These are phyloP conservation scores for Eutrigla gurnardus DNA, from an alignment of 2,797 vertebrate species.

Conservation along the genomic window DNA sequence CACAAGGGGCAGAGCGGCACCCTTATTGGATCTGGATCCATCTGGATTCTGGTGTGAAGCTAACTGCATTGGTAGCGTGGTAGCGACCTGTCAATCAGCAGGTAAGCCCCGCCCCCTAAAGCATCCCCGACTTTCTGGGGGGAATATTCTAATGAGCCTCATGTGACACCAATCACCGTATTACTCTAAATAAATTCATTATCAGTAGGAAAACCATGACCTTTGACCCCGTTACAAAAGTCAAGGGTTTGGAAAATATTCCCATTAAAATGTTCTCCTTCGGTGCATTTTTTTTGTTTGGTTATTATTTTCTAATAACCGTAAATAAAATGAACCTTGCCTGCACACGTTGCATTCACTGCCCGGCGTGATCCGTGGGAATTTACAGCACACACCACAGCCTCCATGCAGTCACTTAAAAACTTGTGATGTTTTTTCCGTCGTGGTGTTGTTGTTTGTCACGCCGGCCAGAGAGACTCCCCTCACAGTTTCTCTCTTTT, in stretches of 20 bases:
- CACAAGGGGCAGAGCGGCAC: too few relatives aligned
- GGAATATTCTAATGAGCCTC: too few relatives aligned
- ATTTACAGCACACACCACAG: not conserved
- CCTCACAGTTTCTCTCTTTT: too few relatives aligned
- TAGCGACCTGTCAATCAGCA: too few relatives aligned
- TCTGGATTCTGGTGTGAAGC: too few relatives aligned
- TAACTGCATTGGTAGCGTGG: too few relatives aligned
- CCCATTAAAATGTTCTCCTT: not conserved
- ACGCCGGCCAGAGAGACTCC: not conserved
- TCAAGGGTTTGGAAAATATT: not conserved
- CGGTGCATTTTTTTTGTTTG: not conserved
- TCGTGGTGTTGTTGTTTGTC: not conserved
- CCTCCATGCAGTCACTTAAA: not conserved
- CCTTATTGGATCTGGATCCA: too few relatives aligned
- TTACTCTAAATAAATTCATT: too few relatives aligned
- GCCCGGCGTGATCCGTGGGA: slow-evolving; percentile 15
- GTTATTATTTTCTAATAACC: not conserved
- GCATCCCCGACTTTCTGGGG: too few relatives aligned
- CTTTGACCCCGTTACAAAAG: not conserved
- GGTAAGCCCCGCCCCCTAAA: too few relatives aligned
- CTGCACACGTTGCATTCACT: slow-evolving; percentile 10
- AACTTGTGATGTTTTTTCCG: not conserved
- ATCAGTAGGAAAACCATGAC: not conserved
- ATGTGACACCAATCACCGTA: too few relatives aligned
- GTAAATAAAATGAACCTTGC: too few relatives aligned